phyloP scores from a whole-genome alignment of 2,888 invertebrate genomes.

The Tridacna gigas region DNA sequence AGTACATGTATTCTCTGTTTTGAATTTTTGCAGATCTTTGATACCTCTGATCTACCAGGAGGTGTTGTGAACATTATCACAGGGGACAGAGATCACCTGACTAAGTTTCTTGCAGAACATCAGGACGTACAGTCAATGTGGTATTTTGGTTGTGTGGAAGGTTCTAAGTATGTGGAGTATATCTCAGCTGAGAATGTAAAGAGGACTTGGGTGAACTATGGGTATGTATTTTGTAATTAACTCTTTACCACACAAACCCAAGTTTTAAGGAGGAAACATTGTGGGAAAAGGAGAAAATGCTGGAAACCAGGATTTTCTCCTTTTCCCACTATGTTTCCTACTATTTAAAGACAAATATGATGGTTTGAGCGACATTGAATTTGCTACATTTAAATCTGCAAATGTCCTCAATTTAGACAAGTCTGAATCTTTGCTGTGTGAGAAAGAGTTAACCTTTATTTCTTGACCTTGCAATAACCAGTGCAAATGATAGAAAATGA shows the following conservation, averaged over 20 bases:
- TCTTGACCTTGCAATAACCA: no score
- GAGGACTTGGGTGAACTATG: conserved; percentile 85
- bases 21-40: conserved; percentile 82
- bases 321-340: background rate
- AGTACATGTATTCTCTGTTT: background rate
- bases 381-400: no score
- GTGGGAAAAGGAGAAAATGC: no score
- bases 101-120: conserved; percentile 84
- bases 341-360: no score
- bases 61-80: conserved; percentile 86
- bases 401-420: no score
- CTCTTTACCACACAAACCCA: background rate
- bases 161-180: conserved; percentile 84
- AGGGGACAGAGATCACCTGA: conserved; percentile 83
- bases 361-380: no score
- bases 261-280: background rate
- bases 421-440: no score
- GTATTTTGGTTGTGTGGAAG: conserved; percentile 84
- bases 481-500: no score
- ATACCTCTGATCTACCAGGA: conserved; percentile 85
- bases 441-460: no score
- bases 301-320: background rate
- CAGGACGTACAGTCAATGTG: conserved; percentile 84
- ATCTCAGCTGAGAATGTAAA: conserved; percentile 85
- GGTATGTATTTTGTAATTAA: conserved; percentile 52